phyloP scores from a whole-genome alignment of 2,888 invertebrate genomes.

The Trachelus stipa region DNA sequence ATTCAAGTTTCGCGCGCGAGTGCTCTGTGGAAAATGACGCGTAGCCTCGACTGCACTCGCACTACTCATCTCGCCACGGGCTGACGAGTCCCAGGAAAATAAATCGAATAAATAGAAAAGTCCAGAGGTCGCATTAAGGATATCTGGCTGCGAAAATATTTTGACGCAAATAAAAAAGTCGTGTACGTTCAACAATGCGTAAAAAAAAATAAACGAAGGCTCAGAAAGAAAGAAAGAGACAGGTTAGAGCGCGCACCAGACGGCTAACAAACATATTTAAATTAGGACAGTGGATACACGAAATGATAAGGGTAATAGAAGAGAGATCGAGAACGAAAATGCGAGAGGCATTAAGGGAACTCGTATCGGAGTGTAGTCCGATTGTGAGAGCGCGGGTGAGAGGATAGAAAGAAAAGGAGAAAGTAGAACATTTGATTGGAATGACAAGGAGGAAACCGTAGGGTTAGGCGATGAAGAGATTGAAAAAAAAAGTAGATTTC shows the following conservation, averaged over 20 bases:
- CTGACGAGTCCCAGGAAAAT: slow-evolving; percentile 4
- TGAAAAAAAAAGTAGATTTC: slow-evolving; percentile 1
- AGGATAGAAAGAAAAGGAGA: not conserved
- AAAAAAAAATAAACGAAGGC: not conserved
- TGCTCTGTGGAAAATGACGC: not conserved
- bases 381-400: not conserved
- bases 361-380: not conserved
- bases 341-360: not conserved
- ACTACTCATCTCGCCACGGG: not conserved
- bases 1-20: not conserved
- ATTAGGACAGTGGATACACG: not conserved
- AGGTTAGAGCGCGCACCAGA: not conserved
- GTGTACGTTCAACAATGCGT: not conserved
- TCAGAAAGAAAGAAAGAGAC: not conserved
- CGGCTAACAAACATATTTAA: slow-evolving; percentile 1
- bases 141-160: slow-evolving; percentile 37
- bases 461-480: not conserved
- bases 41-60: not conserved
- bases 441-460: not conserved
- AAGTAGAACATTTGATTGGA: not conserved
- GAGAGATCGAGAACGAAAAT: not conserved
- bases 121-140: slow-evolving; percentile 40
- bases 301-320: not conserved
- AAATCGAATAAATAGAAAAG: slow-evolving; percentile 33
- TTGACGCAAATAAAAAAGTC: slow-evolving; percentile 28